Conservation (phyloP, 2,797 vertebrate genomes). For the Platyrinchus mystaceus region DNA sequence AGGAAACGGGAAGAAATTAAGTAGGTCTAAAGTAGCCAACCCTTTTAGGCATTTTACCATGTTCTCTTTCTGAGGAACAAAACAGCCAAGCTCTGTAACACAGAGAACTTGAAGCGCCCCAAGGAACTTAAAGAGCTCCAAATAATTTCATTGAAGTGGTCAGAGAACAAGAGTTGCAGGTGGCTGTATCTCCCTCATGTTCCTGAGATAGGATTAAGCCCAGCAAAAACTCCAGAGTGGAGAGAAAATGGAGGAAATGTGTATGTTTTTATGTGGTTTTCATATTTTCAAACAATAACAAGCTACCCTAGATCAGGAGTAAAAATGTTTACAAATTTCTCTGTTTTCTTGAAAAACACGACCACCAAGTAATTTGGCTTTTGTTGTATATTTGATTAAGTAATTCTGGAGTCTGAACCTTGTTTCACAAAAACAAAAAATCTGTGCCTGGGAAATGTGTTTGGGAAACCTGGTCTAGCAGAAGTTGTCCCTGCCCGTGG, state of each 20-base stretch:
- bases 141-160: background rate
- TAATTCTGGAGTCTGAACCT: background rate
- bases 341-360: background rate
- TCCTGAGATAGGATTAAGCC: background rate
- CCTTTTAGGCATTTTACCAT: background rate
- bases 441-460: background rate
- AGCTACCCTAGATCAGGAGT: background rate
- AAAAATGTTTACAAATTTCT: background rate
- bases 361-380: background rate
- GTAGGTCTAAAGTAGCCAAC: background rate
- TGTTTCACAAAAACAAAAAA: background rate
- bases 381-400: background rate
- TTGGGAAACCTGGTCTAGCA: background rate
- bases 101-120: background rate
- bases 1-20: background rate
- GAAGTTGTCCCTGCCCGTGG: background rate
- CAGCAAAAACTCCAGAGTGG: background rate
- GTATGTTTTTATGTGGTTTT: background rate
- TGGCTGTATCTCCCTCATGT: background rate
- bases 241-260: background rate
- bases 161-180: background rate
- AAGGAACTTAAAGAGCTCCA: background rate
- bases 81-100: background rate
- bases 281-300: background rate
- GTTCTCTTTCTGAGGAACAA: background rate